Base-by-base conservation (phyloP, 2,797 vertebrate species). In the Propithecus deckenii region DNA sequence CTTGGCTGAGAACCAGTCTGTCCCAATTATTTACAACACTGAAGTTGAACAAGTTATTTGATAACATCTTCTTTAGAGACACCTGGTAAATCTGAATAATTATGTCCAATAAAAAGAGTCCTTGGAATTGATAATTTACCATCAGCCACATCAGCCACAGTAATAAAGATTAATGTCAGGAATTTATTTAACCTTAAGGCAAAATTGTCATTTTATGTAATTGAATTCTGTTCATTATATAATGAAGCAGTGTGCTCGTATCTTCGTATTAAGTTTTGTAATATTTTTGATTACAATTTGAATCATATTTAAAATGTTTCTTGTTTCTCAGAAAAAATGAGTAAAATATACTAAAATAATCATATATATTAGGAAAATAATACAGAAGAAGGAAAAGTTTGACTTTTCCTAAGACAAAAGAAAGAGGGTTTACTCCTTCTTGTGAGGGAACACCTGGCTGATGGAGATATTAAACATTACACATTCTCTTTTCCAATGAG, bases 91-190 rank as follows among this genome's bases (percentile, higher is more conserved):
- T 93, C 55, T 95, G 91, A 83, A 94, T 90, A 97, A 96, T 94
- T 92, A 92, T 92, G 63, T 61, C 23, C 94, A 88, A 91, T 97
- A 92, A 94, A 96, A 96, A 72, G 18, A 86, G 32, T 87, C 81
- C 90, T 97, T 96, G 83, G 85, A 81, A 93, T 97, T 97, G 89
- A 85, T 92, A 96, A 89, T 93, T 96, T 94, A 89, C 80, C 59
- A 35, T 71, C 69, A 91, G 30, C 61, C 41, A 57, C 59, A 46
- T 75, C 69, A 91, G 43, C 61, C 46, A 57, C 71, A 8, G 57
- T 86, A 94, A 89, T 96, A 96, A 96, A 97, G 67, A 86, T 90
- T 89, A 86, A 92, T 93, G 81, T 83, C 59, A 96, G 83, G 22
- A 96, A 94, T 95, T 94, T 76, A 88, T 89, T 97, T 97, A 97